phyloP scores from a whole-genome alignment of 2,113 vertebrate genomes.

The Phaethornis superciliosus region DNA sequence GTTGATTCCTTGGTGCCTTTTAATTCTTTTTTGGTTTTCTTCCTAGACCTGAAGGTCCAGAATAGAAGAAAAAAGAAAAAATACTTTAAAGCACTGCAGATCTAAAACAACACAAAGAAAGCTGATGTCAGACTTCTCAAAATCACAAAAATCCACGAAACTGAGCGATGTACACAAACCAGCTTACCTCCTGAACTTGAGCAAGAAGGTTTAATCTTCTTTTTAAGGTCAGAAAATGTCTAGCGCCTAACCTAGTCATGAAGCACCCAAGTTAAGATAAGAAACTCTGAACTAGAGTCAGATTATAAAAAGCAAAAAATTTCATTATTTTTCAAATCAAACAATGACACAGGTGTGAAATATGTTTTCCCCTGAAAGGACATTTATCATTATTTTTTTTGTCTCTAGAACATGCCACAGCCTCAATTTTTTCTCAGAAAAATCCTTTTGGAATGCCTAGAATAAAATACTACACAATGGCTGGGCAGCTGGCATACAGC shows the following conservation, averaged over 20 bases:
- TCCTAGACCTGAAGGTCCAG: background rate
- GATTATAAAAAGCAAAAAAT: background rate
- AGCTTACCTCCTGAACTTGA: background rate
- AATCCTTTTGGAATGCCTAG: background rate
- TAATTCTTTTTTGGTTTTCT: background rate
- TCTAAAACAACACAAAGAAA: background rate
- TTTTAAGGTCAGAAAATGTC: background rate
- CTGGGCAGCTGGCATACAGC: background rate
- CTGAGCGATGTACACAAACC: background rate
- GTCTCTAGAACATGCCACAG: background rate
- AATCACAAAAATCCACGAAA: background rate
- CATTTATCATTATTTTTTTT: background rate
- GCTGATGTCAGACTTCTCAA: background rate
- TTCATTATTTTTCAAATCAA: background rate
- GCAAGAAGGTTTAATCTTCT: background rate
- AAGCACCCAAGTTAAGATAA: background rate
- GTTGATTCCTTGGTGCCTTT: background rate
- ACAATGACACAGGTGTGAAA: background rate
- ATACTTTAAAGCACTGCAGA: background rate
- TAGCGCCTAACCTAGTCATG: background rate
- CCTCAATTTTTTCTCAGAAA: background rate
- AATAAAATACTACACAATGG: background rate
- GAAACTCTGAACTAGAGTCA: background rate
- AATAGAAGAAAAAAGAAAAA: background rate
- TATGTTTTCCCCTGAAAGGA: background rate